These are phyloP conservation scores for Hydrochoerus hydrochaeris DNA, from an alignment of 2,113 vertebrate genomes.

Conservation along the genomic window DNA sequence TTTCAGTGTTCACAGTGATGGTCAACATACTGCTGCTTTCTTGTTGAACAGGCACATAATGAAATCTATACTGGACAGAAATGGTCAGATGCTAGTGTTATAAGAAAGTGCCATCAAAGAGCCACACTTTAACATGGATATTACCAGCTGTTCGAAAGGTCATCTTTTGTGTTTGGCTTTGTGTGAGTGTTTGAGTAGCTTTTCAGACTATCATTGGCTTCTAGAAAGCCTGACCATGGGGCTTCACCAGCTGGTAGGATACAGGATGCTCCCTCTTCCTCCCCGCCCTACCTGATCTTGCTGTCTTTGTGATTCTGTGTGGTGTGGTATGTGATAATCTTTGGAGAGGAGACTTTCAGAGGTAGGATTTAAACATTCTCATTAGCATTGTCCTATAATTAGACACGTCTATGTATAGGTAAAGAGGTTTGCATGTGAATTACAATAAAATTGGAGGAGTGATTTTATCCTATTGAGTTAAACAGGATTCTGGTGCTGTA, in stretches of 20 bases:
- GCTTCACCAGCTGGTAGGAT: neutral
- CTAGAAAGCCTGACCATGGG: neutral
- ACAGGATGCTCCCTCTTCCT: neutral
- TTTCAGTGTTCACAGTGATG: neutral
- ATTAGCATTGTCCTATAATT: conserved; percentile 14
- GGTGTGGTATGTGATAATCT: neutral
- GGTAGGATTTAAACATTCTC: conserved; percentile 27
- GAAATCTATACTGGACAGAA: conserved; percentile 23
- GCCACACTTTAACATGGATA: conserved; percentile 8
- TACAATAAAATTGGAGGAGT: conserved; percentile 44
- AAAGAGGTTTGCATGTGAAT: conserved; percentile 37
- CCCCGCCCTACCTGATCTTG: neutral
- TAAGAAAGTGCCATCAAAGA: neutral
- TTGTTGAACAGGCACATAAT: neutral
- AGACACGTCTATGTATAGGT: neutral
- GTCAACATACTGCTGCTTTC: neutral
- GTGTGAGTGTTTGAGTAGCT: conserved; percentile 22
- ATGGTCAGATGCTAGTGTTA: neutral
- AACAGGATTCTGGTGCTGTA: neutral
- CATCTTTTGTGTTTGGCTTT: conserved; percentile 32
- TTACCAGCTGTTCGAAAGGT: conserved; percentile 44
- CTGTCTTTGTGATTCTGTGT: conserved; percentile 31
- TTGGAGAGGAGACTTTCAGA: conserved; percentile 31
- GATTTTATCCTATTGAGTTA: conserved; percentile 14
- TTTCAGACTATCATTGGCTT: conserved; percentile 9